A percentile compares a stretch with the other conserved stretches of the same genome.
Evolutionary conservation across 1,140 invertebrate genomes (phyloP).

Genomic region (Neelides sp.): DNA sequence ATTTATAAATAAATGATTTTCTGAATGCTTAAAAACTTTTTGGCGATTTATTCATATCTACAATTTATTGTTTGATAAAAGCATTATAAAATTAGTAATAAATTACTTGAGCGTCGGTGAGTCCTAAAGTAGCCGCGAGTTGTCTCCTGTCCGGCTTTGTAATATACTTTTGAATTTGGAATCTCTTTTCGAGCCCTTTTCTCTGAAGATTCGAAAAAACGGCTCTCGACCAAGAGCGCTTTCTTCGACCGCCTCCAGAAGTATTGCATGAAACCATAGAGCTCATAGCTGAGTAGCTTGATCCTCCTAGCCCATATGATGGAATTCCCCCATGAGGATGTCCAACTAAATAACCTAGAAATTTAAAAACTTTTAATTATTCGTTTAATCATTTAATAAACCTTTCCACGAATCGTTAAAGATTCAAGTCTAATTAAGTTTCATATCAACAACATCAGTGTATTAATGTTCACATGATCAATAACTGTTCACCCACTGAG

Average conservation of each 20-base stretch:
- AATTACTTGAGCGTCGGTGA: conserved; percentile 54
- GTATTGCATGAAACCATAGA: conserved; percentile 22
- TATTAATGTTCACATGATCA: too few relatives aligned
- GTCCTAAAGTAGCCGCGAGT: conserved; percentile 48
- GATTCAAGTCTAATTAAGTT: too few relatives aligned
- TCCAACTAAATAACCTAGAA: conserved; percentile 6
- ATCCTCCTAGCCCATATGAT: conserved; percentile 10
- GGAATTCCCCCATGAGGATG: background rate
- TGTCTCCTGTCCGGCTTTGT: conserved; percentile 50
- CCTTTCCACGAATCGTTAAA: too few relatives aligned
- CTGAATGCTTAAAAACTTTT: background rate
- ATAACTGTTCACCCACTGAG: too few relatives aligned
- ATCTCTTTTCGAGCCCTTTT: conserved; percentile 48
- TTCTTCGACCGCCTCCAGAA: conserved; percentile 48
- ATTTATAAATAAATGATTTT: background rate
- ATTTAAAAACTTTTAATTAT: background rate
- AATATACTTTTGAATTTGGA: conserved; percentile 52
- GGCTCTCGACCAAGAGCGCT: conserved; percentile 82
- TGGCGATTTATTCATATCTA: conserved; percentile 1
- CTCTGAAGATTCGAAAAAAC: conserved; percentile 57
- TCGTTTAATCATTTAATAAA: too few relatives aligned
- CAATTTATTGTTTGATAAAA: too few relatives aligned
- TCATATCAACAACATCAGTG: too few relatives aligned
- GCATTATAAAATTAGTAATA: too few relatives aligned
- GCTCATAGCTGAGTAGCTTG: conserved; percentile 17